Base-by-base conservation (phyloP, 1,140 invertebrate species). In the Helicoverpa armigera region DNA sequence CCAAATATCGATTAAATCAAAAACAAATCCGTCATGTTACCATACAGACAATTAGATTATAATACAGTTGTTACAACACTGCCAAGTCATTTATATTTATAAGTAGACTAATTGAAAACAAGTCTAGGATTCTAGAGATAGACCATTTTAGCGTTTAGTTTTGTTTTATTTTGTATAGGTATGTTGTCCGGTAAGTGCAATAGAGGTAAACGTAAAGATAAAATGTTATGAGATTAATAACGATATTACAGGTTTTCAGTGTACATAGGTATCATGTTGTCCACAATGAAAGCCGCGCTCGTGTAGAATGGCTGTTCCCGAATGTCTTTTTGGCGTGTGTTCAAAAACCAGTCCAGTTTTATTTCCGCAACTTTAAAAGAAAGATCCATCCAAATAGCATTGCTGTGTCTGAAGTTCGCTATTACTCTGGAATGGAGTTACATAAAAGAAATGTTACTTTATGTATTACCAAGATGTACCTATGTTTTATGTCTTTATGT, bases 11-110 rank as follows among this genome's bases (percentile, higher is more conserved):
- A 29, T 56, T 67, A 67, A 51, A 54, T 67, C 4, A 53, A 67
- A 65, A 74, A 83, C 69, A 75, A 73, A 81, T 82, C 85, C 87
- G 85, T 85, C 87, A 84, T 85, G 81, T 82, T 85, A 75, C 70
- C 63, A 53, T 80, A 84, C 29, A 82, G 23, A 86, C 70, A 85
- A 82, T 82, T 85, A 82, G 81, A 82, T 81, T 85, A 89, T 79
- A 58, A 82, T 85, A 90, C 83, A 90, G 84, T 91, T 91, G 85
- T 84, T 85, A 88, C 86, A 92, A 89, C 92, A 94, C 92, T 94
- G 92, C 92, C 92, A 92, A 90, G 85, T 90, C 85, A 88, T 81
- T 90, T 86, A 87, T 89, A 85, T 85, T 83, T 82, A 82, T 77
- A 90, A 83, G 80, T 83, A 87, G 83, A 77, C 50, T 82, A 82